phyloP scores from a whole-genome alignment of 2,797 vertebrate genomes.

The Catamblyrhynchus diadema region DNA sequence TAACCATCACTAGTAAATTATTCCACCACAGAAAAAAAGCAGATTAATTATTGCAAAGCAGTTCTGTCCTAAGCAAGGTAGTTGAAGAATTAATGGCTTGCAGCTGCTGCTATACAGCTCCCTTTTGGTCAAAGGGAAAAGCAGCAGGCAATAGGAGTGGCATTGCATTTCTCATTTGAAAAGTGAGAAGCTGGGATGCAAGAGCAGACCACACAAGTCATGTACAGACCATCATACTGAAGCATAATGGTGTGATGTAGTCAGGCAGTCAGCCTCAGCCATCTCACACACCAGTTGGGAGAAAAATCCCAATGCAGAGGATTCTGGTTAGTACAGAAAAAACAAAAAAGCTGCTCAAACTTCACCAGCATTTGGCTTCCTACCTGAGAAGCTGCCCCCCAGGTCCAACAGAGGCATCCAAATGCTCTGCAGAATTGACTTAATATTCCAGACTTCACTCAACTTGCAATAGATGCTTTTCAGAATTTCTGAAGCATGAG shows the following conservation, averaged over 20 bases:
- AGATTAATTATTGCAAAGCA: neutral
- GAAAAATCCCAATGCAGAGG: fast-evolving
- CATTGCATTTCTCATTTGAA: neutral
- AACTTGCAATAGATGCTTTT: neutral
- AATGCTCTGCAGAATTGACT: neutral
- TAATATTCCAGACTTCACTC: neutral
- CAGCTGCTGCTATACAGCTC: neutral
- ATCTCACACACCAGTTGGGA: neutral
- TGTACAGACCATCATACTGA: neutral
- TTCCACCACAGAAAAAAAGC: neutral
- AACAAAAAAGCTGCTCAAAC: neutral
- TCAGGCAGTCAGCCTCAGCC: neutral
- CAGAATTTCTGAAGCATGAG: neutral
- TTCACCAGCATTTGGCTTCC: neutral
- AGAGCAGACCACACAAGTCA: neutral
- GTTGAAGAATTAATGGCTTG: neutral
- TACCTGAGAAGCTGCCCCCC: neutral
- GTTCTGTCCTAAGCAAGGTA: neutral
- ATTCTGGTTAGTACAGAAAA: neutral
- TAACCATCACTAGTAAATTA: neutral
- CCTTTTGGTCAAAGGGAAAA: neutral
- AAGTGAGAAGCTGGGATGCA: neutral
- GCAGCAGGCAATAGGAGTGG: fast-evolving
- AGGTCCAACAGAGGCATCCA: neutral
- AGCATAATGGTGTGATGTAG: neutral